Base-by-base conservation (phyloP, 2,888 invertebrate genomes). In the Andricus curvator region DNA sequence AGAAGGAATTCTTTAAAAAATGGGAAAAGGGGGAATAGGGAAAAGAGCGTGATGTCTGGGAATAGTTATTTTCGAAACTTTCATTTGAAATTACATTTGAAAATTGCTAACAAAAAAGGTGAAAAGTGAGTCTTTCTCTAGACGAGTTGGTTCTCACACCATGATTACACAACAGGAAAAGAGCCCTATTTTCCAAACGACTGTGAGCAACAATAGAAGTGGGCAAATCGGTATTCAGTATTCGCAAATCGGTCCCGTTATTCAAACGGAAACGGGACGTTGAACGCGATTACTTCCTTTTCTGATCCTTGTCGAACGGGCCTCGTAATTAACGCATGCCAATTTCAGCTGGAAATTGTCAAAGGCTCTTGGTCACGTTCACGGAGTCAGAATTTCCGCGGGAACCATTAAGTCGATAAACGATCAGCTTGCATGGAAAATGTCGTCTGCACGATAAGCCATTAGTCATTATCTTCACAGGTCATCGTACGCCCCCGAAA, bases 161-260 rank as follows among this genome's bases (percentile, higher is more conserved):
- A 51, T 51, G 20, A 48, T 70, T 51, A 48, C n/a, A n/a, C 20
- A 33, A 56, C 29, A 74, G 74, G 51, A 74, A 74, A 56, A 74
- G 74, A 51, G 48, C 20, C 51, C 48, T 9, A 33, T 62, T 62
- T 62, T 62, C 25, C 13, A 29, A 74, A 20, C 5, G 20, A 9
- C 20, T 33, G 51, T 20, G 20, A 51, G 56, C 74, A 51, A 74
- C 74, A 74, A 74, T 74, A 51, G 33, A 74, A 56, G 51, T 74
- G 56, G 56, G 56, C 68, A 56, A 70, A 74, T 74, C 51, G 74
- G 74, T 74, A 74, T 74, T 74, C 74, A 74, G 74, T 51, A 74
- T 56, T 74, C 51, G 74, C 56, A 56, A 74, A 74, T 74, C 74
- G 56, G 51, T 74, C 29, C 74, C 74, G 74, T 74, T 74, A 74